These are phyloP conservation scores for Cepaea hortensis DNA, from an alignment of 2,888 invertebrate genomes.

Conservation along the genomic window DNA sequence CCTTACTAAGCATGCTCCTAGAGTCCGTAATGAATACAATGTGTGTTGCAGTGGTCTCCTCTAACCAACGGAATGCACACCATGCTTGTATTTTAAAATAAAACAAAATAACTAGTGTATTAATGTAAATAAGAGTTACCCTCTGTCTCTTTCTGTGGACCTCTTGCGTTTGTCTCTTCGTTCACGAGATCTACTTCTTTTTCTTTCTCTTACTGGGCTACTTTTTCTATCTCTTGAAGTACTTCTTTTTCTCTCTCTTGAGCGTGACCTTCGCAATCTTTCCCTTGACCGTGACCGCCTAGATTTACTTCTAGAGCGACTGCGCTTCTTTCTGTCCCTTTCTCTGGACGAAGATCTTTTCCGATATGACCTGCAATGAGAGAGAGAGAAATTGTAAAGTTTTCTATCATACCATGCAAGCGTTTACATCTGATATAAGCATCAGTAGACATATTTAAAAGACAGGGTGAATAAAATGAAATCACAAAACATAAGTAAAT, in stretches of 20 bases:
- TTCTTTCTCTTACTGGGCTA: constrained; percentile 65
- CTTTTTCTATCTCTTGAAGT: constrained; percentile 58
- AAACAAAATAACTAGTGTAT: too few relatives aligned
- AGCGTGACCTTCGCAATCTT: constrained; percentile 61
- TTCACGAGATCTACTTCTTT: constrained; percentile 60
- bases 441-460: too few relatives aligned
- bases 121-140: constrained; percentile 22
- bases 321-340: constrained; percentile 57
- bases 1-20: too few relatives aligned
- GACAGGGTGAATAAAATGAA: too few relatives aligned
- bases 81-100: too few relatives aligned
- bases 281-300: constrained; percentile 58
- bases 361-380: constrained; percentile 63
- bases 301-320: constrained; percentile 57
- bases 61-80: too few relatives aligned
- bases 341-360: constrained; percentile 60
- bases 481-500: too few relatives aligned
- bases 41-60: too few relatives aligned
- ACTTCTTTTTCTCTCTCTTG: constrained; percentile 63
- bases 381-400: neutral
- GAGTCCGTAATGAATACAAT: too few relatives aligned
- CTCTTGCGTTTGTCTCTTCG: constrained; percentile 55
- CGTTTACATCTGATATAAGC: too few relatives aligned
- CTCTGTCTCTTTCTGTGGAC: constrained; percentile 62
- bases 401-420: neutral